Base-by-base conservation (phyloP, 2,113 vertebrate species). In the Actenoides lindsayi region DNA sequence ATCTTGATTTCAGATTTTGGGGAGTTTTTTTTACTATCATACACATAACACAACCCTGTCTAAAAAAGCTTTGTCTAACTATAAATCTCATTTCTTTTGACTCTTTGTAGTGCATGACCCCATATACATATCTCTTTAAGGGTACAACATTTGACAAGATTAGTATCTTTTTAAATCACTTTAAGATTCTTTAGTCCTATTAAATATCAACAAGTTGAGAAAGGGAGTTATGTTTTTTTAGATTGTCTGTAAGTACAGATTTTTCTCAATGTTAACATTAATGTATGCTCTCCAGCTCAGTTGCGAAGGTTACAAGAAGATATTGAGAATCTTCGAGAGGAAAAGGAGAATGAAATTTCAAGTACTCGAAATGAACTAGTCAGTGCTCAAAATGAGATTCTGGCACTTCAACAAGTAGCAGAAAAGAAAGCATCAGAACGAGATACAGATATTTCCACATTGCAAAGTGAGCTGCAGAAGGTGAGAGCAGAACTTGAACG, bases 381-480 rank as follows among this genome's bases (percentile, higher is more conserved):
- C 96, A 98, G 98, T 16, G 99, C 99, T 82, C 99, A 98, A 91
- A 99, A 99, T 94, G 99, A 99, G 97, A 99, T 99, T 86, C 94
- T 99, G 20, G 98, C 99, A 31, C 98, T 99, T 93, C 99, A 98
- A 10, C 98, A 99, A 92, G 98, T 98, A 63, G 99, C 99, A 96
- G 98, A 99, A 67, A 97, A 98, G 7, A 97, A 98, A 90, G 98
- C 98, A 1, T 98, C 98, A 1, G 99, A 99, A 82, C 96, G 99
- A 35, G 99, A 99, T 80, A 98, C 96, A 1, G 99, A 99, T 69
- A 98, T 99, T 81, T 93, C 98, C 44, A 70, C 97, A n/a, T 95
- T 99, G 94, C 99, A 99, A 98, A 97, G 94, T 1, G 99, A 99
- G 91, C 98, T 99, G 87, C 94, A 97, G 35, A 78, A 94, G 1